A percentile compares a stretch with the other conserved stretches of the same genome.
Evolutionary conservation across 1,140 invertebrate genomes (phyloP).

Genomic region (Cyphomyrmex costatus): DNA sequence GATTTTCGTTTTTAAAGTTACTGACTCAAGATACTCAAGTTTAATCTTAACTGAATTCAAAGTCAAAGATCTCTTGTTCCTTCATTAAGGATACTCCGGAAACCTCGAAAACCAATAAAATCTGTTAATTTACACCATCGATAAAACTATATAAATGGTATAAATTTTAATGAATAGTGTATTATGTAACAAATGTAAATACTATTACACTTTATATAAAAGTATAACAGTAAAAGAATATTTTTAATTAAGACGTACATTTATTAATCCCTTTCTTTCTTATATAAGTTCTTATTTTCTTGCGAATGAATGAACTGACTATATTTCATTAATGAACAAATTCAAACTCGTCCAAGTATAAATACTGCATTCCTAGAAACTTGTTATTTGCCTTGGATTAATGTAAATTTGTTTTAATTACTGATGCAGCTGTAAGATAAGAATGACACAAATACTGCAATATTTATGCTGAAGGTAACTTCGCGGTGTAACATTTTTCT

Average conservation of each 20-base stretch:
- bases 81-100: constrained; percentile 20
- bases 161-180: constrained; percentile 38
- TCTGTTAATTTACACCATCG: background rate
- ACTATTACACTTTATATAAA: too few relatives aligned
- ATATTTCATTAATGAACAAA: constrained; percentile 3
- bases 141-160: constrained; percentile 36
- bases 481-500: constrained; percentile 31
- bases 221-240: background rate
- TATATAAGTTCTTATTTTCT: background rate
- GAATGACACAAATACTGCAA: constrained; percentile 5
- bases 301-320: constrained; percentile 9
- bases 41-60: constrained; percentile 23
- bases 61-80: constrained; percentile 55
- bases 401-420: constrained; percentile 36
- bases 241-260: constrained; percentile 23
- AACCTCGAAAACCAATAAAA: constrained; percentile 50
- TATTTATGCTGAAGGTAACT: constrained; percentile 41
- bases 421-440: constrained; percentile 29
- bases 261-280: background rate
- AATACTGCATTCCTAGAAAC: constrained; percentile 19
- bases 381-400: constrained; percentile 1
- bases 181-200: constrained; percentile 6
- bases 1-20: constrained; percentile 6
- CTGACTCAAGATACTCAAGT: background rate
- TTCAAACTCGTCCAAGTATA: constrained; percentile 2